Conservation (phyloP, 1,140 invertebrate species). For the Drosophila navojoa region DNA sequence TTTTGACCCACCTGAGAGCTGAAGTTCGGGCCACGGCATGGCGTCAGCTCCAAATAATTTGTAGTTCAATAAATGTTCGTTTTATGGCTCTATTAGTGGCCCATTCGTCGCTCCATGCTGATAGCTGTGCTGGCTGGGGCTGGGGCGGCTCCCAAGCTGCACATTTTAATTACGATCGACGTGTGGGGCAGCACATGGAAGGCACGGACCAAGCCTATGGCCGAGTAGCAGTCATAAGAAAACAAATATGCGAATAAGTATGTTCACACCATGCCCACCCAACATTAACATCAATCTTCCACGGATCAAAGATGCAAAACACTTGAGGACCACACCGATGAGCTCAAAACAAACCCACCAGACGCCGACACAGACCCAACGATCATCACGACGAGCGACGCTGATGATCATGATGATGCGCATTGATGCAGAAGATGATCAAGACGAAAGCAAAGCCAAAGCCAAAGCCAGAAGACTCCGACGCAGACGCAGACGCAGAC, state of each 20-base stretch:
- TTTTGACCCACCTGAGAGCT: constrained; percentile 35
- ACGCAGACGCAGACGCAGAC: constrained; percentile 13
- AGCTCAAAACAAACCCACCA: constrained; percentile 42
- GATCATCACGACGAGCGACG: constrained; percentile 17
- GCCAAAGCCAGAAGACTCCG: background rate
- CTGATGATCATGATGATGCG: constrained; percentile 41
- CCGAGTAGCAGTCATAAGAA: constrained; percentile 35
- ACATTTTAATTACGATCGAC: constrained; percentile 59
- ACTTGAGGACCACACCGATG: constrained; percentile 74
- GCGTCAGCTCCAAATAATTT: constrained; percentile 75
- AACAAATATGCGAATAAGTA: constrained; percentile 82
- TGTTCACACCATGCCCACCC: constrained; percentile 77
- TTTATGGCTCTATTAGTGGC: constrained; percentile 83
- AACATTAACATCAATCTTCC: constrained; percentile 83
- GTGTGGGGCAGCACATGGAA: constrained; percentile 54
- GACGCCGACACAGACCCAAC: constrained; percentile 41
- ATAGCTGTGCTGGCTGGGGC: constrained; percentile 21
- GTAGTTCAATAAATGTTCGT: constrained; percentile 82
- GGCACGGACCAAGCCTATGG: background rate
- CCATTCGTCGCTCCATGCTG: constrained; percentile 42
- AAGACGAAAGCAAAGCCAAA: constrained; percentile 2
- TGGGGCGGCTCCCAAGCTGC: constrained; percentile 16
- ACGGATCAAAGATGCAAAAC: constrained; percentile 82
- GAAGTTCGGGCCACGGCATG: constrained; percentile 3
- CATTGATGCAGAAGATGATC: constrained; percentile 53